Evolutionary conservation across 2,113 vertebrate genomes (phyloP), one percentile per base, ranked within the genome.

Genomic region (Anguilla japonica): DNA sequence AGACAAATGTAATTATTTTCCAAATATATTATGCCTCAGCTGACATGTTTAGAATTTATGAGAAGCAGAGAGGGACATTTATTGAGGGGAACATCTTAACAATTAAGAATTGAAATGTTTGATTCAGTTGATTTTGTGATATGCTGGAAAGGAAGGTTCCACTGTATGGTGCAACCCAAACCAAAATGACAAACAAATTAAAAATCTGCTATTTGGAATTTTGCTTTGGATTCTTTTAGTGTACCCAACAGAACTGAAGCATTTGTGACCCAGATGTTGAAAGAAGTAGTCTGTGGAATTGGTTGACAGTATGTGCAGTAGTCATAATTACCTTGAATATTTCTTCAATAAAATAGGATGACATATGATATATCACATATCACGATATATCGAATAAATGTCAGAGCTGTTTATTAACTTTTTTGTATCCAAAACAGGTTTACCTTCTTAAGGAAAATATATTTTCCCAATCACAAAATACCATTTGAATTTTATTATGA

Each of bases 201-300:
- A 91, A 87, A 91, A 93, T 89, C 88, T 79, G 80, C 82, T 82
- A 92, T 91, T 90, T 90, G 89, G 91, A 91, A 89, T 16, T 83
- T 89, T 79, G 40, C 87, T 82, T 91, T 86, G 41, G 79, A 85
- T 83, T 85, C 57, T 13, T 78, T 86, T 78, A 29, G 57, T n/a
- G 83, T 83, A 89, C 34, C 56, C 81, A 41, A 18, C 40, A 43
- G 22, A 81, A 39, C 67, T 71, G 53, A 83, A 43, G n/a, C 46
- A 85, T 43, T 63, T 81, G 57, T 81, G 82, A 15, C 29, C 63
- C 26, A 80, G 41, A n/a, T 82, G 67, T 39, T 63, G 9, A 20
- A 16, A 34, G 67, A 87, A 83, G 81, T 22, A 16, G 16, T 83
- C 50, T 83, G 46, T 43, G 15, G 57, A 79, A 79, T 15, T 26